Base-by-base conservation (phyloP, 2,113 vertebrate species). In the Coryphaenoides rupestris region DNA sequence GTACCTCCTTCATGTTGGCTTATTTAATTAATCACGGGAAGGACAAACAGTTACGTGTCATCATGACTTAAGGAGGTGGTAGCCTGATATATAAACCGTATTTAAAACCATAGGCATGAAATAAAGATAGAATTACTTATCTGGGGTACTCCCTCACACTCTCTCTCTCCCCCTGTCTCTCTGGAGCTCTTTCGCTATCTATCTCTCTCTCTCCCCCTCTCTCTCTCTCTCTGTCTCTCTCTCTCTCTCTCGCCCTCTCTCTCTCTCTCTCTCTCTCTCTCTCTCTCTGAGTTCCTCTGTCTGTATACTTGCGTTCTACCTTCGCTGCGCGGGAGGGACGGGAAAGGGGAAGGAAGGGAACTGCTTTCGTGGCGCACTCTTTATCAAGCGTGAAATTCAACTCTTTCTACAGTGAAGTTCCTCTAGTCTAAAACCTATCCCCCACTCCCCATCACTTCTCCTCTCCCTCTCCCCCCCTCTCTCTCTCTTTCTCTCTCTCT, bases 341-440 rank as follows among this genome's bases (percentile, higher is more conserved):
- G 55, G 21, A 26, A 61, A n/a, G n/a, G n/a, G n/a, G 62, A 71
- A 64, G 76, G 66, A 62, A 72, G 63, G 55, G 21, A 26, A 61
- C 63, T 62, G 10, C 70, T 66, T 72, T 71, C 63, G 53, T 60
- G 67, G 68, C 59, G 6, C 64, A 76, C 61, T 73, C 69, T 63
- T 81, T 84, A 81, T 83, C 78, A 72, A 72, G 52, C 72, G 40
- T 75, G 77, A 84, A 77, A 77, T 77, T 80, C 69, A 82, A 74
- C 71, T 70, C 61, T 77, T 86, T 68, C 73, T 69, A 77, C 68
- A 62, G 68, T 19, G 57, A 26, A 66, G 58, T 70, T 59, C 19
- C n/a, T 79, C 70, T 70, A 69, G 69, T 72, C 63, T 55, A 50
- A 16, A 62, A 55, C 17, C 68, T 72, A 72, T 61, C 58, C 33